These are phyloP conservation scores for Gallinago stenura DNA, from an alignment of 2,797 vertebrate species.

Conservation along the genomic window DNA sequence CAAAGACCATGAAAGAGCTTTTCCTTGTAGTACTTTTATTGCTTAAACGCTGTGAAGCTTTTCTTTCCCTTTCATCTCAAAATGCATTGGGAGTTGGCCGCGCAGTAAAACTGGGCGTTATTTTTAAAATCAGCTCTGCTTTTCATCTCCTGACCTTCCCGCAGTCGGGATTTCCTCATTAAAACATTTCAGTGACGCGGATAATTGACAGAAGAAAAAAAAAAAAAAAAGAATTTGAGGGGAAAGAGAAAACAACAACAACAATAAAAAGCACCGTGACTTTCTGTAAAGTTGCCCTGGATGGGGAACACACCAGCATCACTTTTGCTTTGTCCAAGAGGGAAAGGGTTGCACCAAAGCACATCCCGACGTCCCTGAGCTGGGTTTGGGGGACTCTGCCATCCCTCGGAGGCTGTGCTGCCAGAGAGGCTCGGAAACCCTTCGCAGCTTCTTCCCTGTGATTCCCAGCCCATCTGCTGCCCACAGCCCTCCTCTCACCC, in stretches of 20 bases:
- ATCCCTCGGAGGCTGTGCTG: slow-evolving; percentile 4
- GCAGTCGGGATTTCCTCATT: slow-evolving; percentile 64
- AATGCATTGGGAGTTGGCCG: slow-evolving; percentile 3
- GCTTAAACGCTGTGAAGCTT: slow-evolving; percentile 24
- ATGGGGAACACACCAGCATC: background rate
- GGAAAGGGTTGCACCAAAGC: background rate
- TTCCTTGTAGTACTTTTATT: slow-evolving; percentile 54
- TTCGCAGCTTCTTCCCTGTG: slow-evolving; percentile 42
- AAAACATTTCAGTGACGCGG: slow-evolving; percentile 39
- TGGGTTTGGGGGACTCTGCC: background rate
- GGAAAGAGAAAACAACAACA: slow-evolving; percentile 37
- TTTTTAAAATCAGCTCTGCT: slow-evolving; percentile 60
- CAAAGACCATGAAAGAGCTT: slow-evolving; percentile 34
- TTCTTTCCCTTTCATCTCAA: slow-evolving; percentile 54
- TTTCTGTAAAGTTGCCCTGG: slow-evolving; percentile 47
- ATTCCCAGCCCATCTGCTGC: slow-evolving; percentile 36
- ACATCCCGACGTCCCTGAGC: background rate
- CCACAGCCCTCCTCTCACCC: slow-evolving; percentile 46
- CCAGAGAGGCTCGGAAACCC: slow-evolving; percentile 59
- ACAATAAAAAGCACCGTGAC: background rate
- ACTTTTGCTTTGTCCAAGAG: background rate
- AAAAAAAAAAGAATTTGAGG: slow-evolving; percentile 2
- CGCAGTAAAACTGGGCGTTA: slow-evolving; percentile 33
- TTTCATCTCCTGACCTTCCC: slow-evolving; percentile 51
- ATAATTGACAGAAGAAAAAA: slow-evolving; percentile 35